A percentile compares a stretch with the other conserved stretches of the same genome.
Conservation (phyloP, 2,888 invertebrate species). For the Xanthia togata region DNA sequence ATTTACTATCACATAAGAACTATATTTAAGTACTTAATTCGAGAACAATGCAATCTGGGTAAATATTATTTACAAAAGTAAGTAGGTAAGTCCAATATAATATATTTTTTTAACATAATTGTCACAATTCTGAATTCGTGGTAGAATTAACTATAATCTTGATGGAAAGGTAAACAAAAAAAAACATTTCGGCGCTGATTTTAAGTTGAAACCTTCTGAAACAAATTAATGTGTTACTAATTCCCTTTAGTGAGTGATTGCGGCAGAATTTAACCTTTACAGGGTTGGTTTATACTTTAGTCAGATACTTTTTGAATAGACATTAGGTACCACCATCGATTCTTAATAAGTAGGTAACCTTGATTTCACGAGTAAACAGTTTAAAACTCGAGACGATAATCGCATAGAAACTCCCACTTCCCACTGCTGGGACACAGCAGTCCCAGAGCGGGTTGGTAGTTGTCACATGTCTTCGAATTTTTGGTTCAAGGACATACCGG, state of each 20-base stretch:
- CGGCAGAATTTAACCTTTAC: background rate
- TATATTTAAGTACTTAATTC: constrained; percentile 29
- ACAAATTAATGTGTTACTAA: background rate
- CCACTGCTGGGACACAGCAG: too few relatives aligned
- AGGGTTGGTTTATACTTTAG: background rate
- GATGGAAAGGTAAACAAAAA: background rate
- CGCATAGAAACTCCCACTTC: background rate
- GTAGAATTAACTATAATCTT: background rate
- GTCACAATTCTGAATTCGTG: background rate
- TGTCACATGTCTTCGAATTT: too few relatives aligned
- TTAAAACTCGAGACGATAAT: background rate
- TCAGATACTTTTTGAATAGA: background rate
- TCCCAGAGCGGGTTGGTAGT: too few relatives aligned
- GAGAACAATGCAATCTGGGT: constrained; percentile 20
- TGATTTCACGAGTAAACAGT: background rate
- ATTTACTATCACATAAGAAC: constrained; percentile 20
- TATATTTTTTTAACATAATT: background rate
- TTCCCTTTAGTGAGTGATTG: background rate
- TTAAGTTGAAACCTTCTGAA: background rate
- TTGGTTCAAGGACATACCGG: too few relatives aligned
- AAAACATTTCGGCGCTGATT: background rate
- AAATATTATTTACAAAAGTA: constrained; percentile 27
- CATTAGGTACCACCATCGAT: background rate
- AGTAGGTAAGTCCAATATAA: background rate
- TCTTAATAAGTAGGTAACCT: background rate